Percentiles rank a stretch among this genome's conserved stretches.
Evolutionary conservation across 2,888 invertebrate genomes (phyloP).

Genomic region (Geophilus truncorum): DNA sequence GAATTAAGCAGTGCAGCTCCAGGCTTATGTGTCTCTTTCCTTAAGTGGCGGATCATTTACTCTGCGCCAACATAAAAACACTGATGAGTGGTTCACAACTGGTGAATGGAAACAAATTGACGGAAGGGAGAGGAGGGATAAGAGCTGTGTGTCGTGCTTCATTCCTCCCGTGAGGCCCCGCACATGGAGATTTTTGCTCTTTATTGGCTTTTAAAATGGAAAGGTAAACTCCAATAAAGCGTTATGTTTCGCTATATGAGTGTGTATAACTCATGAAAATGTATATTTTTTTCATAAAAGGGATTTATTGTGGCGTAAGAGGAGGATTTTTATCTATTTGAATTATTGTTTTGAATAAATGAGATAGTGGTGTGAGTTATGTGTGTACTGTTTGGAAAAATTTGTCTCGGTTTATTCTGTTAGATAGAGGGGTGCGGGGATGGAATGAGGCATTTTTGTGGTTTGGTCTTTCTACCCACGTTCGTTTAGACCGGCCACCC

Average conservation of each 20-base stretch:
- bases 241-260: too few species aligned
- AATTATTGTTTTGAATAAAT: neutral
- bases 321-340: neutral
- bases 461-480: neutral
- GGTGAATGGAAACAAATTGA: constrained; percentile 7
- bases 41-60: constrained; percentile 6
- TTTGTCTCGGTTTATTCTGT: constrained; percentile 1
- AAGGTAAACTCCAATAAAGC: neutral
- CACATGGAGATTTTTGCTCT: too few species aligned
- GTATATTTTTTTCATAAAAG: neutral
- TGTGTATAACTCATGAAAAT: too few species aligned
- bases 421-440: neutral
- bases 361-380: neutral
- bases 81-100: neutral
- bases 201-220: neutral
- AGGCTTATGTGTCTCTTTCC: constrained; percentile 15
- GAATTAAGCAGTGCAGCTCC: neutral
- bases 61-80: neutral
- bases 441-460: neutral
- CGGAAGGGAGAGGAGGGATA: neutral
- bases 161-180: neutral
- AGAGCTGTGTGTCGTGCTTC: neutral
- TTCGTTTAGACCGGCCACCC: neutral
- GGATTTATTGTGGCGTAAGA: neutral
- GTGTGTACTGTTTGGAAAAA: neutral